Conservation (phyloP, 2,113 vertebrate genomes). For the Tachysurus fulvidraco region DNA sequence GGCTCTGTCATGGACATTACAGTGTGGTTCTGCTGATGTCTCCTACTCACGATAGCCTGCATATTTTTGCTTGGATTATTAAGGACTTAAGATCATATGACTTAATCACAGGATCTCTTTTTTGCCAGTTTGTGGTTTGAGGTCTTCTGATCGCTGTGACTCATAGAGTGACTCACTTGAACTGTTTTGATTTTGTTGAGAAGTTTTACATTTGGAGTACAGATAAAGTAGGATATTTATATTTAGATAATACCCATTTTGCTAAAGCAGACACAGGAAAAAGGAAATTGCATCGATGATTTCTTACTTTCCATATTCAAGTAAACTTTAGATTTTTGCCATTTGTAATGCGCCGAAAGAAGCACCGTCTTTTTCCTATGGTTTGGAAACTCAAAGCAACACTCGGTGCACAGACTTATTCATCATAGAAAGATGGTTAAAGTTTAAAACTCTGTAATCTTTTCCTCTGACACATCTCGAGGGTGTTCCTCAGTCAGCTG, state of each 20-base stretch:
- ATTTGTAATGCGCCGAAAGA: neutral
- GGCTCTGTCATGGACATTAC: conserved; percentile 58
- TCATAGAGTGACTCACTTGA: conserved; percentile 15
- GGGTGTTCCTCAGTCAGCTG: conserved; percentile 57
- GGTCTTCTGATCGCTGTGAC: conserved; percentile 17
- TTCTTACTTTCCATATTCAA: neutral
- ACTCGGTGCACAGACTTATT: neutral
- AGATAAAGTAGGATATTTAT: neutral
- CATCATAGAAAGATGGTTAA: conserved; percentile 15
- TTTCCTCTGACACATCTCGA: conserved; percentile 35
- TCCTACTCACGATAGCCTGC: conserved; percentile 47
- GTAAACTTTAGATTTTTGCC: neutral
- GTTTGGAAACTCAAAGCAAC: conserved; percentile 1
- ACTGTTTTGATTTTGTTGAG: neutral
- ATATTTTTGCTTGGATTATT: conserved; percentile 44
- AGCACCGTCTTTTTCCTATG: neutral
- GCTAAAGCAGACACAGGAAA: neutral
- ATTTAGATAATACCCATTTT: neutral
- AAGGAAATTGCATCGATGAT: neutral
- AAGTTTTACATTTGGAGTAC: neutral
- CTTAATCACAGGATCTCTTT: conserved; percentile 68
- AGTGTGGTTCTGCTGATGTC: conserved; percentile 59
- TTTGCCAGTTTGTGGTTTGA: conserved; percentile 42
- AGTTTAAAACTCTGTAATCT: conserved; percentile 7
- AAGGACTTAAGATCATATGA: conserved; percentile 51